Percentiles rank a stretch among this genome's conserved stretches.
phyloP scores from a whole-genome alignment of 2,888 invertebrate species.

The Callosobruchus maculatus region DNA sequence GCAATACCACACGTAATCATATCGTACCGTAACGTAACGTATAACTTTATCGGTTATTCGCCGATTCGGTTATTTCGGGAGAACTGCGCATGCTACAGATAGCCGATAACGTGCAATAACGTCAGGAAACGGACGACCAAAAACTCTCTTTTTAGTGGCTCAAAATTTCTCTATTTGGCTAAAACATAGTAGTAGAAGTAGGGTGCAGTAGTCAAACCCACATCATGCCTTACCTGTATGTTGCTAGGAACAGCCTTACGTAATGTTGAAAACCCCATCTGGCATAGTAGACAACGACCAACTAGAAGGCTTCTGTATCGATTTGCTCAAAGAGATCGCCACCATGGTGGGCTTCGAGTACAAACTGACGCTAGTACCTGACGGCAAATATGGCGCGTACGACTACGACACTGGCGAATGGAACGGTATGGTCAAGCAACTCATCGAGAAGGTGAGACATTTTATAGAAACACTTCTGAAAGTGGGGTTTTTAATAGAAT shows the following conservation, averaged over 20 bases:
- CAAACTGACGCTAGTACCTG: conserved; percentile 61
- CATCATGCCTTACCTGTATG: background rate
- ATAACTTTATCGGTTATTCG: too few relatives aligned
- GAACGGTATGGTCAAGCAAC: conserved; percentile 66
- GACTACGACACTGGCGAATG: conserved; percentile 71
- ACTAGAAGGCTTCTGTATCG: conserved; percentile 73
- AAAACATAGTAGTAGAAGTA: too few relatives aligned
- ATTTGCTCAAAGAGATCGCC: conserved; percentile 62
- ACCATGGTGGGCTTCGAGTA: conserved; percentile 65
- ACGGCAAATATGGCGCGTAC: conserved; percentile 70
- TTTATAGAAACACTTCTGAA: background rate
- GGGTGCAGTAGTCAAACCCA: background rate
- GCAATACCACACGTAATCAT: too few relatives aligned
- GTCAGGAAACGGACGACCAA: too few relatives aligned
- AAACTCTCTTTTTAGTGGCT: too few relatives aligned
- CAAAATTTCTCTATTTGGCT: too few relatives aligned
- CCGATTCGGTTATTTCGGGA: too few relatives aligned
- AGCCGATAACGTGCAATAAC: too few relatives aligned
- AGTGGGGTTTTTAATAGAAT: too few relatives aligned
- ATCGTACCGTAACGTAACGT: too few relatives aligned
- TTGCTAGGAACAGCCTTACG: conserved; percentile 47
- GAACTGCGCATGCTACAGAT: too few relatives aligned
- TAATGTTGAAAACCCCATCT: conserved; percentile 46
- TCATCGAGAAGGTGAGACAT: conserved; percentile 60
- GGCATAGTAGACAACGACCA: conserved; percentile 60